Evolutionary conservation across 2,113 vertebrate species (phyloP).

Genomic region (Stigmatopora nigra): DNA sequence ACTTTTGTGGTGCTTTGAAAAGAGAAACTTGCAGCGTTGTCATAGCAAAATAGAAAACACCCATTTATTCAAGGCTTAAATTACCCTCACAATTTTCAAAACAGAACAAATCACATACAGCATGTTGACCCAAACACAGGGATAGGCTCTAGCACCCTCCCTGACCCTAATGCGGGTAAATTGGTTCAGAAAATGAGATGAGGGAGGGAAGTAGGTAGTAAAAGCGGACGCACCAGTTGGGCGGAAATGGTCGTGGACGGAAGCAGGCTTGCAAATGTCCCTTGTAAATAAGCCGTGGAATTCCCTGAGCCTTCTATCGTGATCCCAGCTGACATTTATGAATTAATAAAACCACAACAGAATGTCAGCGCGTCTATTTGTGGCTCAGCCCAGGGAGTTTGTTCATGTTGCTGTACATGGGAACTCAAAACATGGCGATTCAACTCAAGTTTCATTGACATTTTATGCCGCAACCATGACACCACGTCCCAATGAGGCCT

Average conservation of each 20-base stretch:
- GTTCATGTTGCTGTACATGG: background rate
- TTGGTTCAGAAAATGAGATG: too few relatives aligned
- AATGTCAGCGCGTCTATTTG: conserved; percentile 47
- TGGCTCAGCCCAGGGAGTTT: conserved; percentile 35
- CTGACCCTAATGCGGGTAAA: too few relatives aligned
- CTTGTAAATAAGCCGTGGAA: background rate
- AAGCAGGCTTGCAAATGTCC: background rate
- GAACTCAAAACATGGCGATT: background rate
- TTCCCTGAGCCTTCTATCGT: conserved; percentile 4
- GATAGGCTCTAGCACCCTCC: too few relatives aligned
- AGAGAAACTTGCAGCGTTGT: background rate
- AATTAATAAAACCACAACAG: conserved; percentile 50
- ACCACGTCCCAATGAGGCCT: background rate
- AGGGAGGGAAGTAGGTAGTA: background rate
- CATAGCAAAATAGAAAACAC: background rate
- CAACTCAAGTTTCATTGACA: background rate
- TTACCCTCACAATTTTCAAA: too few relatives aligned
- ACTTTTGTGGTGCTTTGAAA: background rate
- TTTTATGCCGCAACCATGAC: background rate
- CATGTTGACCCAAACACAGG: too few relatives aligned
- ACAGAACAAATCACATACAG: too few relatives aligned
- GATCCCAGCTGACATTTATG: conserved; percentile 47
- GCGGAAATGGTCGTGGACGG: background rate
- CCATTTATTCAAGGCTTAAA: background rate
- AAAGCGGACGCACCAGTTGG: background rate